Conservation (phyloP, 2,113 vertebrate species). For the Falco punctatus region DNA sequence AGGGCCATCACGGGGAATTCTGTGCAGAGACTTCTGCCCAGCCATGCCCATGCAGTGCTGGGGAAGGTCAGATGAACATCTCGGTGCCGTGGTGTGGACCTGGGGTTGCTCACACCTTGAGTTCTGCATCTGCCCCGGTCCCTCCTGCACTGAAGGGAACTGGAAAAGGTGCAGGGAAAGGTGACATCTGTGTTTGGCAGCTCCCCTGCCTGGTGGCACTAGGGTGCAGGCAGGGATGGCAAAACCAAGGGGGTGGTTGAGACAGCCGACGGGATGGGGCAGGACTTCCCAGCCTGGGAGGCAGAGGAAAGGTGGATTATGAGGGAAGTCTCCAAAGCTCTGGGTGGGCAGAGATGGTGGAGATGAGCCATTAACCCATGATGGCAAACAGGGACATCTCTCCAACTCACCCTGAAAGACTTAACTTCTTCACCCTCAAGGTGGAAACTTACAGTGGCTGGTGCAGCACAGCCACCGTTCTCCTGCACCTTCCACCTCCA, state of each 20-base stretch:
- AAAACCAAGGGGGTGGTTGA: too few species aligned
- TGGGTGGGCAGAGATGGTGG: neutral
- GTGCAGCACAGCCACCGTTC: fast-evolving
- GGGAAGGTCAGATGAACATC: neutral
- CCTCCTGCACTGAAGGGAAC: fast-evolving
- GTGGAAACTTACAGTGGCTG: fast-evolving
- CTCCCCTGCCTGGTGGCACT: neutral
- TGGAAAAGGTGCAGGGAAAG: neutral
- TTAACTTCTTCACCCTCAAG: fast-evolving
- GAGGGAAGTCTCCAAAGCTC: neutral
- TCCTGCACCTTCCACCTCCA: neutral
- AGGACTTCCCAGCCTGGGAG: neutral
- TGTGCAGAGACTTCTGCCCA: fast-evolving
- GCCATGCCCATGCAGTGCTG: fast-evolving
- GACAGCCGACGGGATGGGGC: fast-evolving
- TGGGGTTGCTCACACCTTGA: neutral
- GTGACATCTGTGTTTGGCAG: fast-evolving
- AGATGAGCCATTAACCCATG: fast-evolving
- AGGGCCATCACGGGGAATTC: neutral
- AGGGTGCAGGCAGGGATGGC: neutral
- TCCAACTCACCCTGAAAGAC: neutral
- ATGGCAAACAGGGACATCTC: neutral
- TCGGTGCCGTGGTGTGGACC: fast-evolving
- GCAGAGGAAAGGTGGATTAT: fast-evolving
- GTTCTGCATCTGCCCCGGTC: neutral